A percentile compares a stretch with the other conserved stretches of the same genome.
These are phyloP conservation scores for Zalophus californianus DNA, from an alignment of 2,797 vertebrate genomes.

Conservation along the genomic window DNA sequence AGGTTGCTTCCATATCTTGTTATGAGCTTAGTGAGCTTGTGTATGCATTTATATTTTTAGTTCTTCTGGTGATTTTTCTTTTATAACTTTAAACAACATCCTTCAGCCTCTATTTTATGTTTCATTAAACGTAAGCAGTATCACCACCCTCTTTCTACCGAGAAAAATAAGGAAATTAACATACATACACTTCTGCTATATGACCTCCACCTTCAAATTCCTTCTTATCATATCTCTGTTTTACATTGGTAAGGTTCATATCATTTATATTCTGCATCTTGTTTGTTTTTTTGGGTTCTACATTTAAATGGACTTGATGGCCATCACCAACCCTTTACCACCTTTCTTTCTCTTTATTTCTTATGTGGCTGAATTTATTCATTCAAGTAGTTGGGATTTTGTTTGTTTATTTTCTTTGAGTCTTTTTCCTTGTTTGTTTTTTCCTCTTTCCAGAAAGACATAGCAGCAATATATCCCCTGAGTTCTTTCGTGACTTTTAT, in stretches of 20 bases:
- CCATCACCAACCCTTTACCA: not conserved
- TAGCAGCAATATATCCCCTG: not conserved
- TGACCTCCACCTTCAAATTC: not conserved
- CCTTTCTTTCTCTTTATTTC: not conserved
- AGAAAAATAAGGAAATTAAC: not conserved
- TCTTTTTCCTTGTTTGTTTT: not conserved
- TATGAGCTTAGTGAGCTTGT: not conserved
- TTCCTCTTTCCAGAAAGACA: not conserved
- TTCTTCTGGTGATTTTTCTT: not conserved
- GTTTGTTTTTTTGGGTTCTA: not conserved
- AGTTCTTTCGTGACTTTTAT: not conserved
- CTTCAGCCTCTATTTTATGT: not conserved
- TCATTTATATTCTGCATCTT: not conserved
- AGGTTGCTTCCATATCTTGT: not conserved
- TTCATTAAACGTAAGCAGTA: not conserved
- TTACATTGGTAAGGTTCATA: not conserved
- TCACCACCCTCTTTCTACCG: no score
- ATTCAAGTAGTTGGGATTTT: not conserved
- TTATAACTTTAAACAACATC: not conserved
- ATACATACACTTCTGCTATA: not conserved
- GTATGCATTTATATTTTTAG: not conserved
- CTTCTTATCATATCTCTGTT: not conserved
- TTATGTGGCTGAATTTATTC: not conserved
- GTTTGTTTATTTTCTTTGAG: not conserved
- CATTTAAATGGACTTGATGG: not conserved